Percentiles rank a stretch among this genome's conserved stretches.
Conservation (phyloP, 2,888 invertebrate genomes). For the Pseudococcus jackbeardsleyi region DNA sequence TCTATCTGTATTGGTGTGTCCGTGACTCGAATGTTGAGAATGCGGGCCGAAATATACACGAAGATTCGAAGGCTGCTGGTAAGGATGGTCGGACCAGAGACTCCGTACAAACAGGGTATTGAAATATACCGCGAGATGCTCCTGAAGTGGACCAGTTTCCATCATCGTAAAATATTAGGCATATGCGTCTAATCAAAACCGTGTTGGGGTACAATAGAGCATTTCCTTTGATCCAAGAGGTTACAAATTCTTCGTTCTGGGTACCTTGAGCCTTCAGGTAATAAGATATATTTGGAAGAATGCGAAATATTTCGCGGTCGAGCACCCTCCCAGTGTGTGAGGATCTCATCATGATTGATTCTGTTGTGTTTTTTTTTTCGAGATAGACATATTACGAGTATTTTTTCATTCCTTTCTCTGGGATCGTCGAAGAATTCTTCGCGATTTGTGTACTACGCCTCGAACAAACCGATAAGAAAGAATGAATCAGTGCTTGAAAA, state of each 20-base stretch:
- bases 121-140: background rate
- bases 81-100: background rate
- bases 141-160: conserved; percentile 28
- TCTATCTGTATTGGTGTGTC: background rate
- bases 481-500: background rate
- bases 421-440: background rate
- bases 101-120: background rate
- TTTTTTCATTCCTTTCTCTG: background rate
- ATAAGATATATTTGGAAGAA: background rate
- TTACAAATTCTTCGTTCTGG: background rate
- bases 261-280: background rate
- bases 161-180: background rate
- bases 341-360: background rate
- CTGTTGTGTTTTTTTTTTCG: background rate
- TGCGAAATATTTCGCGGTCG: conserved; percentile 14
- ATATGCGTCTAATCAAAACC: background rate
- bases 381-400: background rate
- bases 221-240: background rate
- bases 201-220: background rate
- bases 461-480: background rate
- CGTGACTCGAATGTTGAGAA: conserved; percentile 43
- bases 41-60: conserved; percentile 37
- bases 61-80: background rate
- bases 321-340: background rate
- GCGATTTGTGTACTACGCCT: background rate